Percentiles rank a stretch among this genome's conserved stretches.
phyloP scores from a whole-genome alignment of 1,140 invertebrate species.

The Hydropsyche tenuis region DNA sequence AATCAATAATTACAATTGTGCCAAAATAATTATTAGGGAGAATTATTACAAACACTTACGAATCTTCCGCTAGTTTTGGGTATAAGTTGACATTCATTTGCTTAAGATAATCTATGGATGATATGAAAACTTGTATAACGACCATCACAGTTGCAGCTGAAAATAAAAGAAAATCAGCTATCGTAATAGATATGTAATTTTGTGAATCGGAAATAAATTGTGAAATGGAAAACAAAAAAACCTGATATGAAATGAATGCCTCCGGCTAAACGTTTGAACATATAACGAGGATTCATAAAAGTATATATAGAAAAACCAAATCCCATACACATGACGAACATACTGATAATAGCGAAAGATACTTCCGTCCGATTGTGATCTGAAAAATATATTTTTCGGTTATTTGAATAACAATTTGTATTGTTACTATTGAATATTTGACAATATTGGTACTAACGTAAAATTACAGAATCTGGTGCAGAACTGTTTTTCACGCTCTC shows the following conservation, averaged over 20 bases:
- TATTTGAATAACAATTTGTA: neutral
- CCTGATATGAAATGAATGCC: slow-evolving; percentile 85
- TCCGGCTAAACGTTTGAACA: slow-evolving; percentile 86
- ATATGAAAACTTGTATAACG: slow-evolving; percentile 80
- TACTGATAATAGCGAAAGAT: slow-evolving; percentile 83
- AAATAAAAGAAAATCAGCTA: slow-evolving; percentile 51
- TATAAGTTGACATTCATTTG: slow-evolving; percentile 71
- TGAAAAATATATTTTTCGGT: slow-evolving; percentile 61
- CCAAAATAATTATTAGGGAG: no score
- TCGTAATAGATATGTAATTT: neutral
- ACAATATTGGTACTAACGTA: slow-evolving; percentile 62
- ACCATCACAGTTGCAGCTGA: slow-evolving; percentile 75
- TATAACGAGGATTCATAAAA: slow-evolving; percentile 84
- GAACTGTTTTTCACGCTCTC: slow-evolving; percentile 62
- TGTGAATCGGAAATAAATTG: no score
- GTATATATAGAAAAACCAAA: slow-evolving; percentile 85
- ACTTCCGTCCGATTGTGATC: slow-evolving; percentile 84
- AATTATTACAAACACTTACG: slow-evolving; percentile 56
- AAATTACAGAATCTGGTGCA: slow-evolving; percentile 63
- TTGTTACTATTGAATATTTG: neutral
- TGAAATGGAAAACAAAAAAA: slow-evolving; percentile 59
- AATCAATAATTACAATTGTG: slow-evolving; percentile 32
- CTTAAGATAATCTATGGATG: slow-evolving; percentile 74
- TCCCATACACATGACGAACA: slow-evolving; percentile 81
- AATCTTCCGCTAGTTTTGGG: slow-evolving; percentile 69